Evolutionary conservation across 2,113 vertebrate genomes (phyloP).

Genomic region (Todiramphus saurophagus): DNA sequence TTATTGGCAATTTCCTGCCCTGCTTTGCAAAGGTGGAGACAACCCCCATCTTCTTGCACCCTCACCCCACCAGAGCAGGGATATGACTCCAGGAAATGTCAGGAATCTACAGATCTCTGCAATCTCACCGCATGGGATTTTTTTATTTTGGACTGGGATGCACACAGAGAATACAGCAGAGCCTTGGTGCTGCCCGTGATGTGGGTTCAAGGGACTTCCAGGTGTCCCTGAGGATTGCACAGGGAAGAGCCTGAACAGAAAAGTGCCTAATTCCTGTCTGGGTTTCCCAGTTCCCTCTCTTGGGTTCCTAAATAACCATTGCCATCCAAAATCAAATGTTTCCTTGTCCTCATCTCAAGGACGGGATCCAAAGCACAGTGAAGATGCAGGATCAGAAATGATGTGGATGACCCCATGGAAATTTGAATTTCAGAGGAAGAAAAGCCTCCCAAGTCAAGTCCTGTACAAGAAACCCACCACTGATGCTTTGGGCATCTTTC

Average conservation of each 20-base stretch:
- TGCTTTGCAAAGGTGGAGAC: neutral
- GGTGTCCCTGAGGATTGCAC: accelerated
- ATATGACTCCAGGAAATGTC: accelerated
- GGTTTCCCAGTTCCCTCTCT: neutral
- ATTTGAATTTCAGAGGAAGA: neutral
- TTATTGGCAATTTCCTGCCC: neutral
- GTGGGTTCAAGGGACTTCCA: neutral
- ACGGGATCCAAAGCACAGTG: accelerated
- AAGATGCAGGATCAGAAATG: neutral
- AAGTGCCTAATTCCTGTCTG: neutral
- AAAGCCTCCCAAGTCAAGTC: accelerated
- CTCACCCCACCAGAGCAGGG: neutral
- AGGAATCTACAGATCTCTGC: accelerated
- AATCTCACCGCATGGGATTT: accelerated
- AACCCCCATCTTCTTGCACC: neutral
- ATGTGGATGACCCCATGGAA: neutral
- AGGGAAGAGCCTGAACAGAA: neutral
- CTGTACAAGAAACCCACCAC: accelerated
- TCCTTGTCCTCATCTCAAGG: accelerated
- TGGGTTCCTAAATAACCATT: neutral
- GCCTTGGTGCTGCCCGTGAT: no score
- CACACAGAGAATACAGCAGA: accelerated
- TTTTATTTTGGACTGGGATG: neutral
- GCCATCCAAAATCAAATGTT: accelerated
- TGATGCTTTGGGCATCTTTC: neutral